Evolutionary conservation across 1,140 invertebrate species (phyloP).

Genomic region (Philopotamus ludificatus): DNA sequence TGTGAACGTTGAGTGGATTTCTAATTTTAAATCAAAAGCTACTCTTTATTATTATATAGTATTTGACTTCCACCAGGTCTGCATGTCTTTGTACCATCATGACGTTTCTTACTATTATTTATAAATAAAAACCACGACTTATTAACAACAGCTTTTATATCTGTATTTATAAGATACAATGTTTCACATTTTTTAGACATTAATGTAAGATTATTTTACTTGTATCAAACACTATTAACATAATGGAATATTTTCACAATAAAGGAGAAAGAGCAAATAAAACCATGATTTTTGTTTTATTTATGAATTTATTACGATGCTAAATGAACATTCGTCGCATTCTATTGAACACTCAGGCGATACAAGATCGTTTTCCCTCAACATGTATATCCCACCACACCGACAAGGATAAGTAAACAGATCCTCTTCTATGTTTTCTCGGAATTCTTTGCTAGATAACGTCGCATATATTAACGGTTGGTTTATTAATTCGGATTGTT

Average conservation of each 20-base stretch:
- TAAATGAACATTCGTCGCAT: conserved; percentile 68
- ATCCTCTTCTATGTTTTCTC: conserved; percentile 47
- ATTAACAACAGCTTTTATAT: background rate
- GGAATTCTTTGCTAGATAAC: conserved; percentile 55
- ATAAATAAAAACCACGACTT: background rate
- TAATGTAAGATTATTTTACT: background rate
- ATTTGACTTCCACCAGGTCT: too few relatives aligned
- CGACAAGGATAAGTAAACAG: conserved; percentile 60
- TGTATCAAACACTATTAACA: background rate
- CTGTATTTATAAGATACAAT: background rate
- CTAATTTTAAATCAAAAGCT: too few relatives aligned
- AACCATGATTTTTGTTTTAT: background rate
- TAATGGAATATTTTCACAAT: background rate
- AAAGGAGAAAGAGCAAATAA: background rate
- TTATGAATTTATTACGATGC: conserved; percentile 55
- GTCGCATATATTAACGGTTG: conserved; percentile 59
- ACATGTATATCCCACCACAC: conserved; percentile 63
- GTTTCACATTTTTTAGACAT: background rate
- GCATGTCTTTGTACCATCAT: background rate
- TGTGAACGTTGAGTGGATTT: too few relatives aligned
- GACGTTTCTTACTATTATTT: background rate
- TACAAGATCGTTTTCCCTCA: conserved; percentile 51
- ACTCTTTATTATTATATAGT: too few relatives aligned
- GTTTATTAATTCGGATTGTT: conserved; percentile 55
- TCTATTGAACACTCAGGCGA: conserved; percentile 54